These are phyloP conservation scores for Cheumatopsyche charites DNA, from an alignment of 1,140 invertebrate species.

Conservation along the genomic window DNA sequence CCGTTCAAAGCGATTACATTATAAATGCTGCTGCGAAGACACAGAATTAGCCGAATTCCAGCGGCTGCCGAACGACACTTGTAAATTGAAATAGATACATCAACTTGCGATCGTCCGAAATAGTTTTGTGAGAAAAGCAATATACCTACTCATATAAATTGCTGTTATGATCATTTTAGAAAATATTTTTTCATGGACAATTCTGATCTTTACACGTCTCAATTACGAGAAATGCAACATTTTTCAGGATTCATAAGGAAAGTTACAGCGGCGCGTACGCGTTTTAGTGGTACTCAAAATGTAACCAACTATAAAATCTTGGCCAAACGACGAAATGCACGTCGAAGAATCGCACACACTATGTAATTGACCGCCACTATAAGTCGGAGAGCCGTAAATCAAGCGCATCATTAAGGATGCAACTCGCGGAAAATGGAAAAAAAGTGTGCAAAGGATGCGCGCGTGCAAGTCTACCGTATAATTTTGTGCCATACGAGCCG, in stretches of 20 bases:
- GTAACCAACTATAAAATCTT: background rate
- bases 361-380: conserved; percentile 15
- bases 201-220: too few species aligned
- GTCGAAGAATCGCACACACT: background rate
- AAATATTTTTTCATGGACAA: too few species aligned
- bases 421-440: background rate
- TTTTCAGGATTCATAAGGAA: background rate
- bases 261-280: background rate
- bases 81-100: too few species aligned
- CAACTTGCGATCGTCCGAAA: too few species aligned
- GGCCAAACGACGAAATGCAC: background rate
- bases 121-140: too few species aligned
- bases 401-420: background rate
- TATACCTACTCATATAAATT: too few species aligned
- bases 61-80: too few species aligned
- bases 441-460: background rate
- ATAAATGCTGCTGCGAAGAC: background rate
- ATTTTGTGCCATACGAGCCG: too few species aligned
- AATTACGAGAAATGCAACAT: conserved; percentile 8
- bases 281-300: conserved; percentile 14
- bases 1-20: conserved; percentile 1
- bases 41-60: too few species aligned
- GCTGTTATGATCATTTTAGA: too few species aligned
- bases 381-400: background rate
- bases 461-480: background rate